phyloP scores from a whole-genome alignment of 2,113 vertebrate genomes.

The Cisticola juncidis region DNA sequence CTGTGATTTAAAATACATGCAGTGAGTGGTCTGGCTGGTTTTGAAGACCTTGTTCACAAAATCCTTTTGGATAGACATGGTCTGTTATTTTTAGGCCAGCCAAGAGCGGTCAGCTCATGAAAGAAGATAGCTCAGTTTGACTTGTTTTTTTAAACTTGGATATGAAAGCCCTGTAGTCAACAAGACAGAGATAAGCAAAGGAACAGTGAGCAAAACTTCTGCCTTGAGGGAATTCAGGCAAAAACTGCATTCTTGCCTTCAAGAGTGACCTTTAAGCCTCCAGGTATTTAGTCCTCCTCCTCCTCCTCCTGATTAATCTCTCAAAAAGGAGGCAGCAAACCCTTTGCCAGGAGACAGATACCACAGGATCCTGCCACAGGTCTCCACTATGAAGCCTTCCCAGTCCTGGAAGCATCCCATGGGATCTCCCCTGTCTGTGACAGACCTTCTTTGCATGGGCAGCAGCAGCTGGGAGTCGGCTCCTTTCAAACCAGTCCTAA shows the following conservation, averaged over 20 bases:
- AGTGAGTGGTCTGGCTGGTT: background rate
- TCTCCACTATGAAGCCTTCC: background rate
- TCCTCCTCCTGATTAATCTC: background rate
- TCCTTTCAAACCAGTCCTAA: background rate
- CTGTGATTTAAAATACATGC: background rate
- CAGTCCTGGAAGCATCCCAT: accelerated
- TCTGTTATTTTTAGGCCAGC: conserved; percentile 46
- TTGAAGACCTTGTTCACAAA: background rate
- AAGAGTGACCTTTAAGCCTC: background rate
- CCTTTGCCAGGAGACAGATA: background rate
- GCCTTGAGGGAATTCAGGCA: background rate
- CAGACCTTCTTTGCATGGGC: background rate
- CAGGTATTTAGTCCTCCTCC: background rate
- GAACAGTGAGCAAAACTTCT: background rate
- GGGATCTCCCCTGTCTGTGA: background rate
- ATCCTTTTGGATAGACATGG: background rate
- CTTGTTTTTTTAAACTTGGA: conserved; percentile 2
- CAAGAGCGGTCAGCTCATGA: background rate
- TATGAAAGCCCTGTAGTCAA: conserved; percentile 9
- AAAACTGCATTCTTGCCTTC: background rate
- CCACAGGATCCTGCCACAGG: accelerated
- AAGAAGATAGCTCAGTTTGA: background rate
- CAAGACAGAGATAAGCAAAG: conserved; percentile 31
- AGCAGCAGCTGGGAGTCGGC: background rate
- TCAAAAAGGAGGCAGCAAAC: background rate